Evolutionary conservation across 1,140 invertebrate species (phyloP), one percentile per base, ranked within the genome.

Genomic region (Oscheius sp.): DNA sequence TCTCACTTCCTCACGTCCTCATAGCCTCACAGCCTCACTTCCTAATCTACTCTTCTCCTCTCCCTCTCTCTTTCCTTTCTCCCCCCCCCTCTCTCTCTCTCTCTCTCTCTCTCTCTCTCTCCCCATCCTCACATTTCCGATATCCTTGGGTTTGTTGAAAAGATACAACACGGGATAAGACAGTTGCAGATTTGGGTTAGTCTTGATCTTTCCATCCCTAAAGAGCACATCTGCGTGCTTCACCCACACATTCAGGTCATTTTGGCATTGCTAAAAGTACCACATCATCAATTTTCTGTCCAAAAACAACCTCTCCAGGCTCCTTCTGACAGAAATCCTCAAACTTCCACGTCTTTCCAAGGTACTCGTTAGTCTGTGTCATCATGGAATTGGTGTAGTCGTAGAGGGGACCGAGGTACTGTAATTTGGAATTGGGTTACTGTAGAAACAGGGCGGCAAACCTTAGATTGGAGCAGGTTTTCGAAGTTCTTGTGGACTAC

Each of bases 221-320:
- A 83, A 83, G 49, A 83, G 66, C 71, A 82, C 81, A 42, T 84
- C 82, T n/a, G 82, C 82, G 61, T 83, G 82, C 65, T 83, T 83
- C 32, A 83, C 68, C 82, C 82, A 83, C 64, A 84, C 72, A 69
- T 82, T 80, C 34, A 80, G 68, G 26, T 78, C 38, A 38, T 80
- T 80, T 35, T 76, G 73, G 65, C 75, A 80, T 28, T 69, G 70
- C 80, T 79, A 35, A 45, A 68, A 77, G 0, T 1, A 71, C n/a
- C n/a, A n/a, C n/a, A n/a, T n/a, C n/a, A 29, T 32, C 4, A 73
- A 28, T 23, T 34, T 75, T 70, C 1, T 15, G 69, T 13, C 15
- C 23, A 58, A 61, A 78, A 58, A 49, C 78, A 3, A 62, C 45
- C 64, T 81, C 66, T 67, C 49, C 55, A 36, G 71, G 55, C 32